phyloP scores from a whole-genome alignment of 1,140 invertebrate genomes.

The Catajapyx aquilonaris region DNA sequence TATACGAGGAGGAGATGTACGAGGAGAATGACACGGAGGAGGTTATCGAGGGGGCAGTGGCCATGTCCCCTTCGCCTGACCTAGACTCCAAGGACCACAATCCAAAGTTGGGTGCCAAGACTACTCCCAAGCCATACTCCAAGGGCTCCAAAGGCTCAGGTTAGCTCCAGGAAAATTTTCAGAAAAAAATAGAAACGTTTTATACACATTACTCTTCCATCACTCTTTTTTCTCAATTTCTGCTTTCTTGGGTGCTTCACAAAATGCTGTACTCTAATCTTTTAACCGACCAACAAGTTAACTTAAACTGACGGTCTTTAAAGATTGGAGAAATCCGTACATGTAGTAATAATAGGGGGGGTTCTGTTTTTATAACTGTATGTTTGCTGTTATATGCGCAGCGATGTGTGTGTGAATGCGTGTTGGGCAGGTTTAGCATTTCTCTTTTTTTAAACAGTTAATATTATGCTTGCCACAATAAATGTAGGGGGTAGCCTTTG shows the following conservation, averaged over 20 bases:
- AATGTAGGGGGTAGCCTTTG: no score
- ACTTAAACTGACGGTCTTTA: no score
- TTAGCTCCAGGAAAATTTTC: slow-evolving; percentile 1
- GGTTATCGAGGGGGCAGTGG: slow-evolving; percentile 15
- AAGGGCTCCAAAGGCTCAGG: not conserved
- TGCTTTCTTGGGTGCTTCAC: not conserved
- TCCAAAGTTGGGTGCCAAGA: not conserved
- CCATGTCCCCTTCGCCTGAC: slow-evolving; percentile 27
- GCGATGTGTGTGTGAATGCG: no score
- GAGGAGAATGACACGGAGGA: slow-evolving; percentile 25
- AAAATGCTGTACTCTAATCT: not conserved
- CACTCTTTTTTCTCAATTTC: not conserved
- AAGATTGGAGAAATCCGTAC: no score
- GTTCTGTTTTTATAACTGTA: no score
- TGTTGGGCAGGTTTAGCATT: no score
- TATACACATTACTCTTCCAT: not conserved
- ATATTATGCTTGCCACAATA: no score
- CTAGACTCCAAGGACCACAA: slow-evolving; percentile 19
- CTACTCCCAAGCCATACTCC: not conserved
- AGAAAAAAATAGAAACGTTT: not conserved
- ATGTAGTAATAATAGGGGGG: no score
- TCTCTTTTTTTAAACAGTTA: no score
- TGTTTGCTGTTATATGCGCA: no score
- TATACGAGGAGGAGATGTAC: slow-evolving; percentile 22
- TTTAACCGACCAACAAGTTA: no score